Conservation (phyloP, 1,140 invertebrate genomes). For the Drosophila pseudoobscura region DNA sequence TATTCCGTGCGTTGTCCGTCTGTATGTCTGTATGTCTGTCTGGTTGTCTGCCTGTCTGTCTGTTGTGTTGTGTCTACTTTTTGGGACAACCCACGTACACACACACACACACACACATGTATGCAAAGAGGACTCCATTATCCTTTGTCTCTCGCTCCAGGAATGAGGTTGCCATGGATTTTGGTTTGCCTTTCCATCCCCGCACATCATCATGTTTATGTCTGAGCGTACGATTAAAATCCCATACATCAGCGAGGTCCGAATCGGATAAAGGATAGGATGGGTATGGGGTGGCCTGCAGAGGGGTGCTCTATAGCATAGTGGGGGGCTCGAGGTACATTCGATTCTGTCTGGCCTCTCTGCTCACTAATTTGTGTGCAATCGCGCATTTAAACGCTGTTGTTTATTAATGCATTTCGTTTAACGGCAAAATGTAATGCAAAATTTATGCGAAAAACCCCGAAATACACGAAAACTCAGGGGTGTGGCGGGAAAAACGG, state of each 20-base stretch:
- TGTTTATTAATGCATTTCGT: slow-evolving; percentile 73
- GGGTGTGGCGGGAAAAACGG: background rate
- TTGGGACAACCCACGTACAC: slow-evolving; percentile 8
- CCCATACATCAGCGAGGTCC: slow-evolving; percentile 66
- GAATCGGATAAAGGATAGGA: slow-evolving; percentile 17
- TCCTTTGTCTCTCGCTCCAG: slow-evolving; percentile 41
- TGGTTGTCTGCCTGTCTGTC: slow-evolving; percentile 5
- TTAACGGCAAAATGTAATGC: slow-evolving; percentile 49
- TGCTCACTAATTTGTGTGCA: slow-evolving; percentile 68
- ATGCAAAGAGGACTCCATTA: slow-evolving; percentile 44
- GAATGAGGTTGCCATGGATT: slow-evolving; percentile 63
- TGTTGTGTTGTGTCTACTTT: slow-evolving; percentile 58
- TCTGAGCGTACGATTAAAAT: slow-evolving; percentile 75
- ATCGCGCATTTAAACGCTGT: slow-evolving; percentile 69
- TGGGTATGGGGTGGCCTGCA: no score
- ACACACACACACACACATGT: slow-evolving; percentile 12
- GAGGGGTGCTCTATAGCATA: background rate
- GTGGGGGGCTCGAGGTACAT: slow-evolving; percentile 21
- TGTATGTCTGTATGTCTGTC: slow-evolving; percentile 36
- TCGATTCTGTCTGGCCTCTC: slow-evolving; percentile 43
- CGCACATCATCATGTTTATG: slow-evolving; percentile 58
- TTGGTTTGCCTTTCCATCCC: slow-evolving; percentile 41
- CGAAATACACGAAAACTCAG: background rate
- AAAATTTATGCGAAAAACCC: slow-evolving; percentile 37
- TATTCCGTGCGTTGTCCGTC: slow-evolving; percentile 54